phyloP scores from a whole-genome alignment of 92 coral and sea anemone species.

The Epizoanthus illoricatus region DNA sequence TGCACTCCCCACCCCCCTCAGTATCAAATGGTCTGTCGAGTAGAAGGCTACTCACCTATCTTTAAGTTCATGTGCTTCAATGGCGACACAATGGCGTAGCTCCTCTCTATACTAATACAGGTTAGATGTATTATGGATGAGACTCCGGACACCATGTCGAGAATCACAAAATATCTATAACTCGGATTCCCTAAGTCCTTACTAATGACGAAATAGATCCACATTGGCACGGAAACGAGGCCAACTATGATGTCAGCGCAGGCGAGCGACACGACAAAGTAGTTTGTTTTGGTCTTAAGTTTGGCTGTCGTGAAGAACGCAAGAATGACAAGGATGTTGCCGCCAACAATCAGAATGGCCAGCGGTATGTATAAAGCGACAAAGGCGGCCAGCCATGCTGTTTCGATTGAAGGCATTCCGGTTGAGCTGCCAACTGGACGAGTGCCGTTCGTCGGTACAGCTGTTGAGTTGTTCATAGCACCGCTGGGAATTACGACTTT shows the following conservation, averaged over 20 bases:
- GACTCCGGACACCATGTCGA: constrained; percentile 85
- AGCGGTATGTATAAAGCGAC: constrained; percentile 52
- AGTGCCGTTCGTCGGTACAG: not conserved
- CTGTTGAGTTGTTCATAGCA: not conserved
- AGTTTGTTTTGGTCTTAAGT: constrained; percentile 86
- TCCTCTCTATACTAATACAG: constrained; percentile 90
- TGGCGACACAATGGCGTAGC: constrained; percentile 92
- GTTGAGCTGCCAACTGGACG: not conserved
- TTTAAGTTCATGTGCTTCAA: constrained; percentile 73
- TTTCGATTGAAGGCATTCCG: not conserved
- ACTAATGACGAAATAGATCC: constrained; percentile 66
- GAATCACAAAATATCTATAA: constrained; percentile 44
- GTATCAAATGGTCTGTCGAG: no score
- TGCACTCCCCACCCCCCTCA: no score
- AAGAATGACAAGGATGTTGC: constrained; percentile 68
- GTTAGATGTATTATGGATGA: constrained; percentile 90
- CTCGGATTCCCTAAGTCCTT: constrained; percentile 52
- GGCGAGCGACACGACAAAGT: constrained; percentile 84
- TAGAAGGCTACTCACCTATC: constrained; percentile 56
- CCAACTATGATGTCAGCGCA: constrained; percentile 83
- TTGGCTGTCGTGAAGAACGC: constrained; percentile 73
- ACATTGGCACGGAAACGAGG: constrained; percentile 77
- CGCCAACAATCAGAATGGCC: constrained; percentile 44
- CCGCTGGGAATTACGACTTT: not conserved
- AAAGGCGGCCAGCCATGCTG: constrained; percentile 47